Base-by-base conservation (phyloP, 2,113 vertebrate genomes). In the Dicerorhinus sumatrensis region DNA sequence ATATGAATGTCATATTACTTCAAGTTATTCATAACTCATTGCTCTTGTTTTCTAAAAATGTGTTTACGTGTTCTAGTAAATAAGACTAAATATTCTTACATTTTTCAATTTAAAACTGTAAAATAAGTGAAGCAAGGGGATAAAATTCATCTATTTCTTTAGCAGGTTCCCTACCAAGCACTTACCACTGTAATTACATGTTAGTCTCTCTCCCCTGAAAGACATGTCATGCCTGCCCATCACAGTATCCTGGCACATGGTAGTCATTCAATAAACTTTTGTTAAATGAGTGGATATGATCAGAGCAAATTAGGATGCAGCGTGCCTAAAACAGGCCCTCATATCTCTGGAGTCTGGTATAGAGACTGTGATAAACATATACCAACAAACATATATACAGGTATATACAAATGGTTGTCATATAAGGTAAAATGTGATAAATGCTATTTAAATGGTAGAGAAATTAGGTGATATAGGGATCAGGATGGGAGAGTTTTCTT, bases 61-160 rank as follows among this genome's bases (percentile, higher is more conserved):
- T 76, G 36, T 77, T 79, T 39, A n/a, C 89, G 18, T 89, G 39
- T 14, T 79, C 33, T 70, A 73, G 16, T 73, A 87, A 94, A 51
- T 89, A 85, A 91, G 62, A 67, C 25, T 46, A 73, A 96, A 81
- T 75, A 70, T 42, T 67, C 73, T 69, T 79, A 89, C 6, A 58
- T 63, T 95, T 89, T 82, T 94, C 89, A 18, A 58, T 21, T 76
- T 87, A 51, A 58, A 89, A 63, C 11, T 58, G 8, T 67, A 75
- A 91, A 70, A 33, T 90, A 77, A 48, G 10, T 54, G 56, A 89
- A 88, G n/a, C 51, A n/a, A 86, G 12, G 39, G 42, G 13, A 6
- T 92, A 65, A 67, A 86, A 86, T 81, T 65, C 33, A 92, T 62
- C 94, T 33, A 67, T 51, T 89, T 94, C 62, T 85, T 36, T 69